These are phyloP conservation scores for Neomonachus schauinslandi DNA, from an alignment of 2,113 vertebrate species.

Conservation along the genomic window DNA sequence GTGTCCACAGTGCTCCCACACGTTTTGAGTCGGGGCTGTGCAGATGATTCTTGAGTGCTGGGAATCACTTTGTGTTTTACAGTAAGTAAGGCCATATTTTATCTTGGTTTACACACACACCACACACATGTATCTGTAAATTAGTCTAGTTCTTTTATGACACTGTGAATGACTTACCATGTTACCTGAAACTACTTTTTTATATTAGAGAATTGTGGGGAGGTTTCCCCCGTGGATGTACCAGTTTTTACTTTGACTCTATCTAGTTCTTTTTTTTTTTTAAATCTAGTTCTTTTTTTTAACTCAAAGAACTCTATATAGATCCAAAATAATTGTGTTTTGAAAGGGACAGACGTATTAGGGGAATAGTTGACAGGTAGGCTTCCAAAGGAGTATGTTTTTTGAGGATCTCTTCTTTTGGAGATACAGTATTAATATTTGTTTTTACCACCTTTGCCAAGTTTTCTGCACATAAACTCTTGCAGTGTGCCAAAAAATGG, in stretches of 20 bases:
- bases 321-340: slow-evolving; percentile 7
- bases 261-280: background rate
- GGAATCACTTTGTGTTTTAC: background rate
- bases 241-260: background rate
- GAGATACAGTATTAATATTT: background rate
- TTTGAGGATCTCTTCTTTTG: background rate
- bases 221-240: background rate
- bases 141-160: slow-evolving; percentile 5
- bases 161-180: background rate
- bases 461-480: background rate
- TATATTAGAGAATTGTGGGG: background rate
- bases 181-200: slow-evolving; percentile 53
- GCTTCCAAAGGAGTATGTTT: background rate
- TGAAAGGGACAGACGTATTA: background rate
- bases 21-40: background rate
- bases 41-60: background rate
- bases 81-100: background rate
- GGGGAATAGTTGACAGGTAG: background rate
- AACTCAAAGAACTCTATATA: background rate
- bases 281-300: background rate
- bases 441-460: background rate
- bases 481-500: background rate
- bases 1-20: no score
- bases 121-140: background rate
- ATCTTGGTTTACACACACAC: background rate